Percentiles rank a stretch among this genome's conserved stretches.
phyloP scores from a whole-genome alignment of 2,888 invertebrate genomes.

The Miltochrista miniata region DNA sequence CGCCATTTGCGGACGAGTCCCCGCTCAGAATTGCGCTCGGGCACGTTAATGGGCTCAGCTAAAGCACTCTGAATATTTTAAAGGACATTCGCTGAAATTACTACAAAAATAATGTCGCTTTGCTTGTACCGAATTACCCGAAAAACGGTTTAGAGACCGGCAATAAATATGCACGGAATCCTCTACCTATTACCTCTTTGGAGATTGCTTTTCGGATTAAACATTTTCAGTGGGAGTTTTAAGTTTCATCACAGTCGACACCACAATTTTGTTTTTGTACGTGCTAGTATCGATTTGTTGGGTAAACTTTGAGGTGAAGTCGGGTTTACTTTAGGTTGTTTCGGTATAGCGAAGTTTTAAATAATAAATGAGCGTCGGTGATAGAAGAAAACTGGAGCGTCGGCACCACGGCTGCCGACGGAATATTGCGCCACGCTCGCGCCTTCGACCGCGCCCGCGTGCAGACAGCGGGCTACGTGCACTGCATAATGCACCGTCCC shows the following conservation, averaged over 20 bases:
- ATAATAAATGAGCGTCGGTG: slow-evolving; percentile 75
- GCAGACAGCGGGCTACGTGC: slow-evolving; percentile 79
- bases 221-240: slow-evolving; percentile 55
- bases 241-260: slow-evolving; percentile 26
- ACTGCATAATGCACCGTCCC: slow-evolving; percentile 76
- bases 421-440: slow-evolving; percentile 51
- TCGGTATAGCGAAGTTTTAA: slow-evolving; percentile 64
- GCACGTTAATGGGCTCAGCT: slow-evolving; percentile 80
- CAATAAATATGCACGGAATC: slow-evolving; percentile 78
- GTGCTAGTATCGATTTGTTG: slow-evolving; percentile 47
- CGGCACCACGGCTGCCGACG: slow-evolving; percentile 40
- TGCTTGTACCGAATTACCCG: slow-evolving; percentile 81
- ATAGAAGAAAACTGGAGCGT: slow-evolving; percentile 60
- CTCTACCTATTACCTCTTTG: slow-evolving; percentile 74
- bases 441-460: slow-evolving; percentile 51
- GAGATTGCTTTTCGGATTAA: slow-evolving; percentile 77
- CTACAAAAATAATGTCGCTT: slow-evolving; percentile 83
- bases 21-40: slow-evolving; percentile 76
- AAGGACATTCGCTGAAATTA: slow-evolving; percentile 82
- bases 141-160: slow-evolving; percentile 78
- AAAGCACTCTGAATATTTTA: slow-evolving; percentile 82
- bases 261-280: slow-evolving; percentile 18
- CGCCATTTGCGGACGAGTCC: slow-evolving; percentile 79
- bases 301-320: slow-evolving; percentile 52
- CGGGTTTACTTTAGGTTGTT: slow-evolving; percentile 60